Conservation (phyloP, 2,113 vertebrate species). For the Athene cunicularia region DNA sequence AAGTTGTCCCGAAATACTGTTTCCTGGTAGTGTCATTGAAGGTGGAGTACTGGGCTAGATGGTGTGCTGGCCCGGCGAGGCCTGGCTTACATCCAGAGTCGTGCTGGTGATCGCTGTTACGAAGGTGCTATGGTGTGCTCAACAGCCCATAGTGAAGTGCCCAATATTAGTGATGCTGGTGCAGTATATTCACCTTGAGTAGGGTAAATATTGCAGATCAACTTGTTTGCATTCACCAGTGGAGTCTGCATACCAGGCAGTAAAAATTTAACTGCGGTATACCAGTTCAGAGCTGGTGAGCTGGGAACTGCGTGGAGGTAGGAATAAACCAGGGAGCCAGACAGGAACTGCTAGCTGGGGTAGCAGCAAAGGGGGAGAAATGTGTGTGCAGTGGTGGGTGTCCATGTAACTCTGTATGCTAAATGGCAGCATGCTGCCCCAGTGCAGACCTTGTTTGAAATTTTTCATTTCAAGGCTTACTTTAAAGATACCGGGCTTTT, state of each 20-base stretch:
- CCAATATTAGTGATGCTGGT: not conserved
- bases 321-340: not conserved
- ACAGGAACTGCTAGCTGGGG: not conserved
- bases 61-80: not conserved
- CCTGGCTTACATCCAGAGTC: fast-evolving
- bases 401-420: fast-evolving
- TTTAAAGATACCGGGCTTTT: not conserved
- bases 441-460: not conserved
- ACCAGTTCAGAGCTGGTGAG: not conserved
- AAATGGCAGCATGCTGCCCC: fast-evolving
- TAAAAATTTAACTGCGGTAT: not conserved
- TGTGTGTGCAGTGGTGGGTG: not conserved
- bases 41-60: not conserved
- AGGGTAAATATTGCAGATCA: not conserved
- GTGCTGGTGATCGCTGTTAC: fast-evolving
- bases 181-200: not conserved
- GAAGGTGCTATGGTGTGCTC: not conserved
- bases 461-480: not conserved
- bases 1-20: not conserved
- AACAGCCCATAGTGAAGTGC: not conserved
- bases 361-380: not conserved
- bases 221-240: not conserved
- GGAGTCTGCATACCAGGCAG: not conserved
- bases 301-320: fast-evolving
- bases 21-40: fast-evolving